Evolutionary conservation across 2,113 vertebrate species (phyloP).

Genomic region (Podarcis muralis): DNA sequence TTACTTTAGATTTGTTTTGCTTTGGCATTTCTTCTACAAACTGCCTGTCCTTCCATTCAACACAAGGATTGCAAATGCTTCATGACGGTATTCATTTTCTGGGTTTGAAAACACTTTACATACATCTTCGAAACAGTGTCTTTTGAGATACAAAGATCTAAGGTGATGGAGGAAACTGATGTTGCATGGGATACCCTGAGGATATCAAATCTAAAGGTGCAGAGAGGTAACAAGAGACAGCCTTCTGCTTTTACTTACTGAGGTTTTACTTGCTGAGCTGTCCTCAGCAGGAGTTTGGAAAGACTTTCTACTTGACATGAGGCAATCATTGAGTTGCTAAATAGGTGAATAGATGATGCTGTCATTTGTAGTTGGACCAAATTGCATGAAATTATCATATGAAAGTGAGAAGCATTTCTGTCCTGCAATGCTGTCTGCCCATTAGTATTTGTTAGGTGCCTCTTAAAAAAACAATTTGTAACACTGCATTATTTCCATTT

Average conservation of each 20-base stretch:
- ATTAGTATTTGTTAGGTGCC: conserved; percentile 1
- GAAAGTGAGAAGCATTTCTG: neutral
- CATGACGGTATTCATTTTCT: neutral
- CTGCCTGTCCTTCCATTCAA: neutral
- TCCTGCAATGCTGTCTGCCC: neutral
- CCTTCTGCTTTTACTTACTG: neutral
- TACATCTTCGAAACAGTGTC: conserved; percentile 4
- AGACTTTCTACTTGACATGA: neutral
- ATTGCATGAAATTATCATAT: neutral
- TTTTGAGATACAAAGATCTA: neutral
- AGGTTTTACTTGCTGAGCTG: neutral
- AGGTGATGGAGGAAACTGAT: neutral
- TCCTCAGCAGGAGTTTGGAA: neutral
- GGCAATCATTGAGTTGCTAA: neutral
- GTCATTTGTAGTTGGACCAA: neutral
- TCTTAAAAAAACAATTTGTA: conserved; percentile 21
- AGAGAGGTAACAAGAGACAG: neutral
- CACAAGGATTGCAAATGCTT: neutral
- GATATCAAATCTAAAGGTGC: neutral
- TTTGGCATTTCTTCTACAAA: conserved; percentile 24
- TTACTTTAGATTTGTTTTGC: neutral
- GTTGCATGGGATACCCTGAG: neutral
- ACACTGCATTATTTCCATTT: neutral
- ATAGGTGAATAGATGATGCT: neutral
- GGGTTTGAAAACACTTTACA: neutral